Base-by-base conservation (phyloP, 1,140 invertebrate genomes). In the Leptinotarsa texana region DNA sequence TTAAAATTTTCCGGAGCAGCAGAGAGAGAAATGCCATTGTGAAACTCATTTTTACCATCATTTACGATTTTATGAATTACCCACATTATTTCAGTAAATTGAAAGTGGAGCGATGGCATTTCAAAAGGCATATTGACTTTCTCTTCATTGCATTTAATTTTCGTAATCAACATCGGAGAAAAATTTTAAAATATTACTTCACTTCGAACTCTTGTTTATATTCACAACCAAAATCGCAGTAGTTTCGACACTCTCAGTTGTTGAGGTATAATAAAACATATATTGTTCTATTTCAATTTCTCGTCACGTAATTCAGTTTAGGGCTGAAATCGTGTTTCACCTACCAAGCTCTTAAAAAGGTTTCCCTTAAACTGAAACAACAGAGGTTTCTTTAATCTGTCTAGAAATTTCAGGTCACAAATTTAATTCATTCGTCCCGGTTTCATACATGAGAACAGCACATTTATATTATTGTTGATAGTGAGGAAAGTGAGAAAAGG, bases 301-400 rank as follows among this genome's bases (percentile, higher is more conserved):
- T 27, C 61, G 67, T 75, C 74, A 75, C 74, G 74, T 75, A 70
- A 66, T 69, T 66, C 51, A 70, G 67, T 75, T 70, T 75, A 75
- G 61, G 63, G 22, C 69, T 63, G 74, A 75, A 70, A 75, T 71
- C 65, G 61, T 70, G 65, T 75, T 75, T 71, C 74, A 69, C 61
- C 68, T 75, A 62, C 51, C 63, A 75, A 65, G 74, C 65, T 68
- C 68, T 70, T n/a, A 71, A 70, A 69, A 57, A 71, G 72, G 27
- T 68, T 71, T 75, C 69, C 68, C 67, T 62, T 57, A 47, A 57
- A 70, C 21, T 69, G 67, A 70, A 75, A 69, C 61, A 70, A 75
- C 67, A 75, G 63, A 71, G 33, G 51, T 63, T 75, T 67, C 18
- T 48, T 22, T 47, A 42, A 42, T 42, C 33, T 42, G 33, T 11